A percentile compares a stretch with the other conserved stretches of the same genome.
These are phyloP conservation scores for Semnopithecus entellus DNA, from an alignment of 2,113 vertebrate species.

Conservation along the genomic window DNA sequence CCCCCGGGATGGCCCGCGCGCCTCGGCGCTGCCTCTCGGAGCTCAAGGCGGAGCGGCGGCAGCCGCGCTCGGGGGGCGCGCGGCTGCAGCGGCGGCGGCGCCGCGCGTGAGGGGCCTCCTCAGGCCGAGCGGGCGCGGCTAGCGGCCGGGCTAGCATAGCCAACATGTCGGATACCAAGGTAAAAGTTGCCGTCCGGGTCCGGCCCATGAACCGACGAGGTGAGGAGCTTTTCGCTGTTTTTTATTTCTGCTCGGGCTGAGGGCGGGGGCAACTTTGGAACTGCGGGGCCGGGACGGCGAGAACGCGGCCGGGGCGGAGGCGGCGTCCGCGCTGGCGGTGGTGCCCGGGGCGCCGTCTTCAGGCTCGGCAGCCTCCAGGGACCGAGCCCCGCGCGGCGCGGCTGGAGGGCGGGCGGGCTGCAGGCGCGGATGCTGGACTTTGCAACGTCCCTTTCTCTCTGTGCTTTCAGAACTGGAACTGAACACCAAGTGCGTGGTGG, in stretches of 20 bases:
- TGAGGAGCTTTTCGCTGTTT: slow-evolving; percentile 79
- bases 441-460: slow-evolving; percentile 56
- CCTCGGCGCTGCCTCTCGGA: slow-evolving; percentile 74
- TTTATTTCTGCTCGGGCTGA: not conserved
- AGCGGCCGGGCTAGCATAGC: slow-evolving; percentile 54
- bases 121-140: slow-evolving; percentile 59
- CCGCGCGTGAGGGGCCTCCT: not conserved
- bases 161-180: slow-evolving; percentile 98
- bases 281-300: not conserved
- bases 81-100: slow-evolving; percentile 44
- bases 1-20: slow-evolving; percentile 80
- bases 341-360: not conserved
- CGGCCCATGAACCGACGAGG: slow-evolving; percentile 98
- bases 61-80: slow-evolving; percentile 62
- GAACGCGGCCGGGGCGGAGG: not conserved
- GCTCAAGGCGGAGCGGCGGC: slow-evolving; percentile 68
- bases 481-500: slow-evolving; percentile 98
- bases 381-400: not conserved
- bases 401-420: not conserved
- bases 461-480: slow-evolving; percentile 94
- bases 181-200: slow-evolving; percentile 97
- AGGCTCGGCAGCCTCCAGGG: not conserved
- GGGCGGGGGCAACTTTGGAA: slow-evolving; percentile 56
- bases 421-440: slow-evolving; percentile 9
- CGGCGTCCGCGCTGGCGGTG: not conserved